These are phyloP conservation scores for Popillia japonica DNA, from an alignment of 1,140 invertebrate genomes.

Conservation along the genomic window DNA sequence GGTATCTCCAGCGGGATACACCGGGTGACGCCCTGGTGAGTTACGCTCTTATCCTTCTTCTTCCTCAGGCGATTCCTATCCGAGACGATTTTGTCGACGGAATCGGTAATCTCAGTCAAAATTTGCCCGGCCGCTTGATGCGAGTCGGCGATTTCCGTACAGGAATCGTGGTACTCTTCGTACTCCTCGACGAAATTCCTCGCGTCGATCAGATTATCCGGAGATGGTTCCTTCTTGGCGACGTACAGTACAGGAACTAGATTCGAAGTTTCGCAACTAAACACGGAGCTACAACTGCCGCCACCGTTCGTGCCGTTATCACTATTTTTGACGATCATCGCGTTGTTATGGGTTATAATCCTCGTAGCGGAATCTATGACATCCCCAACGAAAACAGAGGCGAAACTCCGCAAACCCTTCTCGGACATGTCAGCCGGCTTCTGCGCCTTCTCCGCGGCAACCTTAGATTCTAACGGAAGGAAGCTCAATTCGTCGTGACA, in stretches of 20 bases:
- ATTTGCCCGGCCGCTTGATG: constrained; percentile 38
- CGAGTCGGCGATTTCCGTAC: constrained; percentile 51
- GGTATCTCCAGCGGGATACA: constrained; percentile 52
- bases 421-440: constrained; percentile 16
- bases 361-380: constrained; percentile 55
- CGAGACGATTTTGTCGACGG: constrained; percentile 48
- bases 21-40: constrained; percentile 57
- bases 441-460: not conserved
- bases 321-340: constrained; percentile 38
- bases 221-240: constrained; percentile 50
- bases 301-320: not conserved
- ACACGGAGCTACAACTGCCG: not conserved
- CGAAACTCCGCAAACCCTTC: constrained; percentile 44
- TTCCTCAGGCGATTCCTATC: constrained; percentile 45
- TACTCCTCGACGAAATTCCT: constrained; percentile 58
- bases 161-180: constrained; percentile 58
- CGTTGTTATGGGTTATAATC: constrained; percentile 45
- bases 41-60: constrained; percentile 55
- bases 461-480: not conserved
- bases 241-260: constrained; percentile 44
- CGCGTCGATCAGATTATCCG: constrained; percentile 55
- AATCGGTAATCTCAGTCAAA: constrained; percentile 51
- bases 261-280: constrained; percentile 37
- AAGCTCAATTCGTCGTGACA: constrained; percentile 50
- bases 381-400: constrained; percentile 45